These are phyloP conservation scores for Ptilorrhoa leucosticta DNA, from an alignment of 2,113 vertebrate genomes.

Conservation along the genomic window DNA sequence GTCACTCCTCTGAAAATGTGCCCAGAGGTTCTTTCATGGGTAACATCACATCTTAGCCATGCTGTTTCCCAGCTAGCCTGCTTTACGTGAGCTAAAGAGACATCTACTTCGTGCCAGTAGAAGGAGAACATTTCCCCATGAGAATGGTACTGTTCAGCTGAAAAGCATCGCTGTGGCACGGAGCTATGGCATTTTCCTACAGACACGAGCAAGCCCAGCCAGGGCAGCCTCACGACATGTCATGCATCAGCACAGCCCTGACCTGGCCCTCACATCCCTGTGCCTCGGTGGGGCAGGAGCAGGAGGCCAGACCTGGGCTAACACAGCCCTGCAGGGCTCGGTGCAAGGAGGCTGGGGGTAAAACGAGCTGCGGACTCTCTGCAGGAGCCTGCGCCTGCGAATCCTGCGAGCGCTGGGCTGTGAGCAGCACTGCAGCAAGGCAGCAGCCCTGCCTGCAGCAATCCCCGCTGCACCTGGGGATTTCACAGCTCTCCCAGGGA, in stretches of 20 bases:
- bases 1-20: neutral
- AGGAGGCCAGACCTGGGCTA: neutral
- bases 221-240: rapidly evolving
- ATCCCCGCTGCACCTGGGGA: rapidly evolving
- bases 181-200: neutral
- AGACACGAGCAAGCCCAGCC: neutral
- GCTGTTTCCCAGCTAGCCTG: neutral
- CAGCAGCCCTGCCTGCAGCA: neutral
- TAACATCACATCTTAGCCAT: neutral
- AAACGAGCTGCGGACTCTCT: neutral
- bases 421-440: neutral
- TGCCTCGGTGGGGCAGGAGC: rapidly evolving
- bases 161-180: neutral
- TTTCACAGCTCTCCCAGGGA: neutral
- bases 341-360: neutral
- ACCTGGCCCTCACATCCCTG: neutral
- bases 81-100: neutral
- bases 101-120: neutral
- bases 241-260: neutral
- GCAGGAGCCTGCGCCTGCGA: neutral
- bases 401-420: neutral
- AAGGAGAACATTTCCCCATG: neutral
- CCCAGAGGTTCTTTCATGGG: neutral
- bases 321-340: neutral
- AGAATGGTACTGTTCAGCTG: neutral